A percentile compares a stretch with the other conserved stretches of the same genome.
Evolutionary conservation across 1,140 invertebrate genomes (phyloP).

Genomic region (Drosophila funebris): DNA sequence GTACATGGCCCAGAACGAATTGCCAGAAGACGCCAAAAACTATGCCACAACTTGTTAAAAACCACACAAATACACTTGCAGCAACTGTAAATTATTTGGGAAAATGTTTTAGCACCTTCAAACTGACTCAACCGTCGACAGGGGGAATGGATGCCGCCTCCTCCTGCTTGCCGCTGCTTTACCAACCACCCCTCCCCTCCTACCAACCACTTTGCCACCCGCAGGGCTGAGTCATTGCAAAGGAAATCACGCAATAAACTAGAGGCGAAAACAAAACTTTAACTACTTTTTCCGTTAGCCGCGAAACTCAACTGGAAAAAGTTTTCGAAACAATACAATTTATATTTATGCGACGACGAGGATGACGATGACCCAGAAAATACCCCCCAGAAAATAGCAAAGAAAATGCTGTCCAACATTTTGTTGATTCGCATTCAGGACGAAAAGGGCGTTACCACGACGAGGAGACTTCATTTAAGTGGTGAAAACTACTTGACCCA

Average conservation of each 20-base stretch:
- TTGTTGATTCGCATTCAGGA: constrained; percentile 9
- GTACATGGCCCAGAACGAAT: not conserved
- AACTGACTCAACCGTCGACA: not conserved
- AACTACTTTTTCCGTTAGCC: constrained; percentile 81
- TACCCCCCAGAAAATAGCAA: constrained; percentile 15
- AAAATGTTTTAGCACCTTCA: constrained; percentile 61
- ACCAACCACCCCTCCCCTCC: not conserved
- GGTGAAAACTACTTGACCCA: constrained; percentile 79
- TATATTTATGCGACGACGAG: constrained; percentile 73
- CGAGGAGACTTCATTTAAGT: constrained; percentile 65
- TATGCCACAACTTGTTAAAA: constrained; percentile 58
- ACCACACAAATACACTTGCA: constrained; percentile 58
- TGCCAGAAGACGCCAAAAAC: constrained; percentile 15
- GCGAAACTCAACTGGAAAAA: constrained; percentile 70
- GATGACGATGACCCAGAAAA: constrained; percentile 62
- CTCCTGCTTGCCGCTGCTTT: too few species aligned
- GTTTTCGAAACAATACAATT: constrained; percentile 81
- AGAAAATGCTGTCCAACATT: constrained; percentile 43
- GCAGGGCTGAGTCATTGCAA: constrained; percentile 54
- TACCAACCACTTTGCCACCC: constrained; percentile 8
- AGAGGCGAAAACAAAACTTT: constrained; percentile 79
- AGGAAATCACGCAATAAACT: constrained; percentile 82
- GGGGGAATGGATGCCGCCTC: not conserved
- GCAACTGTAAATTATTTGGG: constrained; percentile 70
- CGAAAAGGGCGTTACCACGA: constrained; percentile 9